These are phyloP conservation scores for Phoxinus phoxinus DNA, from an alignment of 2,113 vertebrate genomes.

Conservation along the genomic window DNA sequence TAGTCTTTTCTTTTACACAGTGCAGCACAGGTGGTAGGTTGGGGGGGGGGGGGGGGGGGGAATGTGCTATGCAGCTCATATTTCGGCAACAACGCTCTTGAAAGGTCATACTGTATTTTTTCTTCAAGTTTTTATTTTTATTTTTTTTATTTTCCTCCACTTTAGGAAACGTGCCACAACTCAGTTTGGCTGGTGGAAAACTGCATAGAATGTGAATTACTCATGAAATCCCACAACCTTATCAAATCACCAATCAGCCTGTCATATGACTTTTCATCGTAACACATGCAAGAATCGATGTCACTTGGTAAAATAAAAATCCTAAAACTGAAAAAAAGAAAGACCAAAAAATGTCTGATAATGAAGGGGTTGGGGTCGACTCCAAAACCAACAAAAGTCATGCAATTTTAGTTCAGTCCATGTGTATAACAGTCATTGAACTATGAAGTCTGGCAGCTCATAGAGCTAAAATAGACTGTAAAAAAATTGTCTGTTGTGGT, in stretches of 20 bases:
- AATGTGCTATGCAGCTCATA: constrained; percentile 6
- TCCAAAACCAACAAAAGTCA: not conserved
- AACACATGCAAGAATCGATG: not conserved
- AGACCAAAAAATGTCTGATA: not conserved
- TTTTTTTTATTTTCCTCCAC: constrained; percentile 4
- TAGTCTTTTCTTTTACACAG: not conserved
- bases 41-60: too few relatives aligned
- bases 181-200: not conserved
- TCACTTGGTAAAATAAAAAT: not conserved
- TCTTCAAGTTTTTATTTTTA: not conserved
- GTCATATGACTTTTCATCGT: not conserved
- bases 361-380: not conserved
- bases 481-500: too few relatives aligned
- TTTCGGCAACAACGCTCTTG: not conserved
- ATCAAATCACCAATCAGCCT: not conserved
- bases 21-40: constrained; percentile 17
- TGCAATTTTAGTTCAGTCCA: not conserved
- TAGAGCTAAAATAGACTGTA: not conserved
- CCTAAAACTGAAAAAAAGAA: too few relatives aligned
- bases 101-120: constrained; percentile 26
- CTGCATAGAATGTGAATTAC: not conserved
- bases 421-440: not conserved
- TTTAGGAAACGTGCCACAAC: not conserved
- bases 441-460: not conserved
- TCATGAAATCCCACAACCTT: not conserved